Percentiles rank a stretch among this genome's conserved stretches.
Evolutionary conservation across 2,888 invertebrate species (phyloP).

Genomic region (Volucella inflata): DNA sequence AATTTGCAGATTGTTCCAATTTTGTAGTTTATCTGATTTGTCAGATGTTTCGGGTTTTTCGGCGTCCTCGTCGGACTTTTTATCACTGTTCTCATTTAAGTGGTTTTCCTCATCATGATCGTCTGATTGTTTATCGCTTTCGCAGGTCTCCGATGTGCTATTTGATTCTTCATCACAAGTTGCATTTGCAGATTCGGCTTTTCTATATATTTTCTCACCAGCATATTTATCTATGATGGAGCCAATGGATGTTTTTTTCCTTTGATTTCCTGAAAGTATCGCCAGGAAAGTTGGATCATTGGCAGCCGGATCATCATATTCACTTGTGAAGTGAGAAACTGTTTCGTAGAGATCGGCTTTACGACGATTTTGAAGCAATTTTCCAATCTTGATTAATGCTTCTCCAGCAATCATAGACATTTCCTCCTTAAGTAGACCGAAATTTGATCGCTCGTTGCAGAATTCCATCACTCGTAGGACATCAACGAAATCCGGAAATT

Average conservation of each 20-base stretch:
- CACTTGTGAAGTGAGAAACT: constrained; percentile 85
- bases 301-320: constrained; percentile 86
- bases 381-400: constrained; percentile 88
- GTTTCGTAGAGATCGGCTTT: constrained; percentile 87
- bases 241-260: constrained; percentile 84
- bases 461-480: constrained; percentile 82
- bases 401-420: constrained; percentile 85
- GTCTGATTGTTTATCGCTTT: constrained; percentile 77
- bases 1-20: too few relatives aligned
- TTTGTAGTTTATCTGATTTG: too few relatives aligned
- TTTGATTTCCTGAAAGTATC: constrained; percentile 86
- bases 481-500: too few relatives aligned
- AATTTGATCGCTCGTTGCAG: constrained; percentile 81
- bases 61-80: too few relatives aligned
- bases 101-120: constrained; percentile 78
- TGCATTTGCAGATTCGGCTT: constrained; percentile 76
- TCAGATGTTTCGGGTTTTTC: too few relatives aligned
- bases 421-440: constrained; percentile 81
- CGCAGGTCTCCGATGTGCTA: constrained; percentile 43
- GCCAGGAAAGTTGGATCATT: constrained; percentile 84
- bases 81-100: constrained; percentile 77
- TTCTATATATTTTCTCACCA: constrained; percentile 80
- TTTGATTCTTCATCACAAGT: constrained; percentile 46
- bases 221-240: constrained; percentile 85
- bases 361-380: constrained; percentile 86